These are phyloP conservation scores for Strigops habroptila DNA, from an alignment of 2,113 vertebrate species.

Conservation along the genomic window DNA sequence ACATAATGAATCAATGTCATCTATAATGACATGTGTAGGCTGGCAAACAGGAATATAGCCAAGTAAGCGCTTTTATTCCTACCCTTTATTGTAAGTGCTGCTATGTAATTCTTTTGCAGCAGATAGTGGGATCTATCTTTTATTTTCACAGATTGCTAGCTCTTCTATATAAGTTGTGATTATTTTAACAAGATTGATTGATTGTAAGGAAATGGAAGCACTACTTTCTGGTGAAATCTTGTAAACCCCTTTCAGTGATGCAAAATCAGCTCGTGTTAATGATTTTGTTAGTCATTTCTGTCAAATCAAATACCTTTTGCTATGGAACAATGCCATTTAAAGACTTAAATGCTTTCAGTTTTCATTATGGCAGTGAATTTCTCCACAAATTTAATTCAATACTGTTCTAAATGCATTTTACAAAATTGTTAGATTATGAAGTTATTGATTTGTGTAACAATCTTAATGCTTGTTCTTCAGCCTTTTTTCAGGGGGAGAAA, in stretches of 20 bases:
- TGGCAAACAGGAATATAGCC: conserved; percentile 17
- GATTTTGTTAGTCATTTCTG: conserved; percentile 2
- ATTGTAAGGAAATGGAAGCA: not conserved
- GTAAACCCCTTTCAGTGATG: not conserved
- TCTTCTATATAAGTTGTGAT: not conserved
- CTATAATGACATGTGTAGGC: not conserved
- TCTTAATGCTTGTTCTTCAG: not conserved
- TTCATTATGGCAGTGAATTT: not conserved
- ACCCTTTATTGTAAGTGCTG: not conserved
- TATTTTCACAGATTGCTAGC: not conserved
- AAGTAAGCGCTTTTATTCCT: not conserved
- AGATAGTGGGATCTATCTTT: not conserved
- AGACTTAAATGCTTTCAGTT: not conserved
- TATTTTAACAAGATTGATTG: conserved; percentile 17
- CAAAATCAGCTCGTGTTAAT: not conserved
- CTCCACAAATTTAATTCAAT: not conserved
- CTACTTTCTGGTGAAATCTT: not conserved
- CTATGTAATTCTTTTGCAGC: not conserved
- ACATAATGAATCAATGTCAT: conserved; percentile 40
- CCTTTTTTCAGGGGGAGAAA: not conserved
- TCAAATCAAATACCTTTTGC: conserved; percentile 5
- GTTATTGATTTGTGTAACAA: not conserved
- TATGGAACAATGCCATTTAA: not conserved
- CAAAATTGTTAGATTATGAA: not conserved
- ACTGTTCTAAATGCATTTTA: not conserved